These are phyloP conservation scores for Crax fasciolata DNA, from an alignment of 2,797 vertebrate species.

Conservation along the genomic window DNA sequence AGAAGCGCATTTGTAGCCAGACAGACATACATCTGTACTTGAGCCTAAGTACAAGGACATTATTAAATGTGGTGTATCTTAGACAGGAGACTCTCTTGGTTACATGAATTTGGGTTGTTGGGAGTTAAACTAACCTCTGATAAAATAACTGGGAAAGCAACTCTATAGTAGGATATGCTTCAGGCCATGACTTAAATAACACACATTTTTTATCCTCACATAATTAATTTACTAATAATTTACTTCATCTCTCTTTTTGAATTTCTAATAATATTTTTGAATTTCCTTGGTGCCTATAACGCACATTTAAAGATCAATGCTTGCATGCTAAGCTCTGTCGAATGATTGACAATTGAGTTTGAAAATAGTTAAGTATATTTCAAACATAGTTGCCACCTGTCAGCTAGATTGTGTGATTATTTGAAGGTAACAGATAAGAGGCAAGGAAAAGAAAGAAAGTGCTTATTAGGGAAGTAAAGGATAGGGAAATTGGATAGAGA, in stretches of 20 bases:
- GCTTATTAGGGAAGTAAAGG: not conserved
- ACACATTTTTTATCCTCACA: not conserved
- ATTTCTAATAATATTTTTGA: not conserved
- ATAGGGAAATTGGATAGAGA: not conserved
- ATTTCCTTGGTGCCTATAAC: not conserved
- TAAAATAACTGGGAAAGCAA: not conserved
- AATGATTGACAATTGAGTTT: not conserved
- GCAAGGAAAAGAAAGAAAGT: not conserved
- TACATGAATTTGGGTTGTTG: not conserved
- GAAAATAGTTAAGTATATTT: not conserved
- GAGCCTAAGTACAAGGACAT: not conserved
- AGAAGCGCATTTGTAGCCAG: not conserved
- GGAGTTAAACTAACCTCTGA: not conserved
- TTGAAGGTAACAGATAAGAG: not conserved
- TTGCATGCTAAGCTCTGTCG: not conserved
- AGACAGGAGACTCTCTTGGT: not conserved
- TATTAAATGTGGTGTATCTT: not conserved
- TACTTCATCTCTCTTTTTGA: not conserved
- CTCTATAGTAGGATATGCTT: not conserved
- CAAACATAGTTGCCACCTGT: not conserved
- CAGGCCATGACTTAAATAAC: not conserved
- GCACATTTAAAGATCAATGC: not conserved
- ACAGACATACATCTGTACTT: not conserved
- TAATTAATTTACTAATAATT: conserved; percentile 1
- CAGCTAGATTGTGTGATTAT: not conserved